A percentile compares a stretch with the other conserved stretches of the same genome.
These are phyloP conservation scores for Andrena minutula DNA, from an alignment of 2,888 invertebrate species.

Conservation along the genomic window DNA sequence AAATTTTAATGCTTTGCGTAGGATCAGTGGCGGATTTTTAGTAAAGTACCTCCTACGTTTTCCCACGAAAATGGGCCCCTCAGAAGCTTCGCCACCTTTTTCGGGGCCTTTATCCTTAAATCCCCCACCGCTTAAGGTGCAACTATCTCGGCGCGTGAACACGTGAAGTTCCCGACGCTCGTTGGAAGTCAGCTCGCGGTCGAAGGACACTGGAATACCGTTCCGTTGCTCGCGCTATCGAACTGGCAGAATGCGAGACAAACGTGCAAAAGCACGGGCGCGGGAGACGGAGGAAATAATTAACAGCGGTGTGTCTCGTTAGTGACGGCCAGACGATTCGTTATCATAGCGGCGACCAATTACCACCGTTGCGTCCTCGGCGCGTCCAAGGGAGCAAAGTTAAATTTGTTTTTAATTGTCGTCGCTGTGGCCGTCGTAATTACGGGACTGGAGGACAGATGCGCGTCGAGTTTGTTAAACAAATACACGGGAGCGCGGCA, in stretches of 20 bases:
- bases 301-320: slow-evolving; percentile 47
- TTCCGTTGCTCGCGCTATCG: neutral
- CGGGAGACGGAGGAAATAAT: slow-evolving; percentile 40
- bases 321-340: slow-evolving; percentile 52
- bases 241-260: neutral
- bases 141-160: too few species aligned
- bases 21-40: too few species aligned
- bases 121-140: too few species aligned
- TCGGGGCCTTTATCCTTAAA: too few species aligned
- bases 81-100: too few species aligned
- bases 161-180: neutral
- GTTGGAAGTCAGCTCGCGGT: slow-evolving; percentile 18
- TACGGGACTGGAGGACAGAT: neutral
- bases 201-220: slow-evolving; percentile 11
- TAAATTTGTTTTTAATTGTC: slow-evolving; percentile 43
- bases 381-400: slow-evolving; percentile 6
- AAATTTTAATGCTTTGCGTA: too few species aligned
- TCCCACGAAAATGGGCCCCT: too few species aligned
- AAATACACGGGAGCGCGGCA: too few species aligned
- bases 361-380: slow-evolving; percentile 25
- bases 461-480: too few species aligned
- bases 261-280: slow-evolving; percentile 27
- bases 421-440: neutral
- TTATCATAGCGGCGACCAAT: slow-evolving; percentile 51
- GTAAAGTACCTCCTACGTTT: too few species aligned